Base-by-base conservation (phyloP, 2,113 vertebrate species). In the Mirounga angustirostris region DNA sequence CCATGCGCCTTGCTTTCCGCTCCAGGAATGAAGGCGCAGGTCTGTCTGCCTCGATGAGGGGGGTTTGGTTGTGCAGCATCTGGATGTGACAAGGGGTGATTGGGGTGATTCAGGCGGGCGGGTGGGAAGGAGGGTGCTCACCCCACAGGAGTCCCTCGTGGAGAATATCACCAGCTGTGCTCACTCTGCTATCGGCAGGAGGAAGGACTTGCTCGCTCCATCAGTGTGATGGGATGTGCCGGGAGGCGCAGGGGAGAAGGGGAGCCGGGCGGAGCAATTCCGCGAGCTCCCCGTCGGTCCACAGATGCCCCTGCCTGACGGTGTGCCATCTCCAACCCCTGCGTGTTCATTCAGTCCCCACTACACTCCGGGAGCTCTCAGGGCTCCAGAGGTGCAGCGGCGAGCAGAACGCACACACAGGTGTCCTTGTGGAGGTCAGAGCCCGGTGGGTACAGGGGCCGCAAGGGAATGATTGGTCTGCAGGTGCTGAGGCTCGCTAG, bases 401-500 rank as follows among this genome's bases (percentile, higher is more conserved):
- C 2, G 22, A 95, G 33, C 54, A 93, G 92, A 92, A 21, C 59
- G 54, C 43, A 40, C 24, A 2, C 58, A 24, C 22, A 65, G 15
- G 14, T 89, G 40, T 81, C 52, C 59, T 40, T 4, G 19, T 36
- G 43, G 74, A 43, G 30, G 4, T 26, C 36, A 33, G 74, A 67
- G 80, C 11, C 80, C 15, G 10, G 5, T 12, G 21, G 28, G 2
- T 14, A 10, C 19, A 40, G 33, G 26, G n/a, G 15, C 5, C 0
- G 43, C 63, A 12, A 40, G 14, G 82, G 28, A 71, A 10, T 54
- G 24, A 16, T 26, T 9, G 7, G 16, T 14, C 33, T 40, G 30
- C 40, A 16, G 18, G 22, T 0, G 0, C 16, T 0, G 18, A 6
- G 24, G 59, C 21, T 30, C 33, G 7, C 13, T n/a, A 5, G 4